These are phyloP conservation scores for Carcharodon carcharias DNA, from an alignment of 2,797 vertebrate genomes.

Conservation along the genomic window DNA sequence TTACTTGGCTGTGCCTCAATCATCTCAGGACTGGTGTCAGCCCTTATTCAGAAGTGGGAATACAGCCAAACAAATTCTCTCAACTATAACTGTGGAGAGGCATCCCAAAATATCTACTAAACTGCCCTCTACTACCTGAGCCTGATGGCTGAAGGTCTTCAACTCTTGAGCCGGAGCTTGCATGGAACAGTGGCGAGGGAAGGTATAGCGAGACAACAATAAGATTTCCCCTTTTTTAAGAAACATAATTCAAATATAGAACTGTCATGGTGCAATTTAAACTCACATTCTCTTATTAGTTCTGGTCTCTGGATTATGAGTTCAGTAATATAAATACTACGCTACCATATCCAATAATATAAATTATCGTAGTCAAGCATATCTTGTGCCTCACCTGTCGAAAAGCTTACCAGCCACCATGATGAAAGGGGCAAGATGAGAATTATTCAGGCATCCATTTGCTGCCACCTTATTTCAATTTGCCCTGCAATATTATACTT, in stretches of 20 bases:
- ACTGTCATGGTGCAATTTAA: not conserved
- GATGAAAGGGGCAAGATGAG: not conserved
- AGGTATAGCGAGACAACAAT: not conserved
- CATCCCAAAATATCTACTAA: not conserved
- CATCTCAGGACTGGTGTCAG: too few relatives aligned
- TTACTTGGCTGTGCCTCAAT: not conserved
- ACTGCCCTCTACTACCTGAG: not conserved
- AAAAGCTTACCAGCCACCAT: not conserved
- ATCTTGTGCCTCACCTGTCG: not conserved
- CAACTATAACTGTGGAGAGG: not conserved
- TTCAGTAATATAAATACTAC: not conserved
- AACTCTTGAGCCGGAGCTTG: not conserved
- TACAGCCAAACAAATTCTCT: not conserved
- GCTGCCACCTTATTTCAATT: not conserved
- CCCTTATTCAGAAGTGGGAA: not conserved
- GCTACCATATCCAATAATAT: not conserved
- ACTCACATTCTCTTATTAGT: not conserved
- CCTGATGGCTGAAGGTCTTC: too few relatives aligned
- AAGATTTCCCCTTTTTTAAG: too few relatives aligned
- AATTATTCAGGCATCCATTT: not conserved
- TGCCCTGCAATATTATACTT: not conserved
- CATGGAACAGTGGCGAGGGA: not conserved
- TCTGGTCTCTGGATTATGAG: not conserved
- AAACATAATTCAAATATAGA: not conserved
- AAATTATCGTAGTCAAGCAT: not conserved